Evolutionary conservation across 2,113 vertebrate species (phyloP), one percentile per base, ranked within the genome.

Genomic region (Plecturocebus donacophilus): DNA sequence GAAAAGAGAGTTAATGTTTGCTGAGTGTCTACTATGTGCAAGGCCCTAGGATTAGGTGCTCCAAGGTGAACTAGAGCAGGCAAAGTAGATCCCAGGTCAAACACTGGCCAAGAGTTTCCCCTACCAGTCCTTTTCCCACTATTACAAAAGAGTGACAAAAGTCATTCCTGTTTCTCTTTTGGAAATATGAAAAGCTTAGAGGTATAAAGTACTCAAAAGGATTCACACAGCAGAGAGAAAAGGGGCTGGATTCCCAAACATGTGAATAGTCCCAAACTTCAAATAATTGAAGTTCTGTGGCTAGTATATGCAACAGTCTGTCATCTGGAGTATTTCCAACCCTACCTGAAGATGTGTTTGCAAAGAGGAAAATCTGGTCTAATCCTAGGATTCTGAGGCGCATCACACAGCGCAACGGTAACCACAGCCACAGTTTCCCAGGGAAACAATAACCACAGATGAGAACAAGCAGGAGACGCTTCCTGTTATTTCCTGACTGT

Each of bases 21-120:
- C 95, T 96, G 92, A 87, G 92, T 56, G 80, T 73, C 97, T 97
- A 90, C 90, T 94, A 80, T 23, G 32, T 66, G 35, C 30, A 21
- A 66, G 45, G 79, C 38, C 21, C 1, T 21, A 12, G 25, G 20
- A 30, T 20, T 52, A 58, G 88, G 66, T 1, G 19, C 40, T 71
- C 21, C 2, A 10, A 66, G 42, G 8, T 10, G 16, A n/a, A 21
- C 52, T 2, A 13, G 10, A 30, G 23, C 73, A 35, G 17, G 83
- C 16, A 13, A 66, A 27, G 1, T 4, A 11, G 32, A 64, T 40
- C n/a, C 58, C 58, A 45, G 38, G 66, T 14, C 40, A 42, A 73
- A 82, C 14, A 12, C 23, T 20, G 6, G 11, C 49, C 42, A 40
- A 5, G 25, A 25, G 23, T 35, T 11, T 42, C 38, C 66, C 73